Percentiles rank a stretch among this genome's conserved stretches.
Conservation (phyloP, 2,888 invertebrate species). For the Linnaemya tessellans region DNA sequence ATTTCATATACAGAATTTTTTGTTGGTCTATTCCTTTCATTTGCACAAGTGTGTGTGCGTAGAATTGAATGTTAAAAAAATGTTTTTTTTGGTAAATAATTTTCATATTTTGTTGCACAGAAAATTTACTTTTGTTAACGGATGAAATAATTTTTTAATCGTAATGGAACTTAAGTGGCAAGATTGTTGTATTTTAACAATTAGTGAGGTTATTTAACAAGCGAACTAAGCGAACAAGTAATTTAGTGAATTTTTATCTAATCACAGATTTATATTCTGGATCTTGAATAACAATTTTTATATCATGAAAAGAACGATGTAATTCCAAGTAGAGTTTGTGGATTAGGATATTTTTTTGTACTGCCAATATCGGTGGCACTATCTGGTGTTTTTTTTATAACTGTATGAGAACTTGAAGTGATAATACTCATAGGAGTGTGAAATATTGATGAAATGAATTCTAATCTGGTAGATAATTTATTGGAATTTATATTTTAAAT, state of each 20-base stretch:
- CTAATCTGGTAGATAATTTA: no score
- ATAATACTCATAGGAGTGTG: no score
- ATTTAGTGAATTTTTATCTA: neutral
- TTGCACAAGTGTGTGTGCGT: conserved; percentile 20
- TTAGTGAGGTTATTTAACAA: conserved; percentile 5
- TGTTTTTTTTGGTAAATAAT: conserved; percentile 47
- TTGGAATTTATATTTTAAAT: no score
- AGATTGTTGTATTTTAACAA: conserved; percentile 63
- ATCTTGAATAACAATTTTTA: neutral
- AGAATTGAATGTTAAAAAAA: conserved; percentile 1
- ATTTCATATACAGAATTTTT: conserved; percentile 22
- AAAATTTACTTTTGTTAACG: conserved; percentile 75
- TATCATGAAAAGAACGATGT: no score
- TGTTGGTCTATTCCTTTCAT: conserved; percentile 31
- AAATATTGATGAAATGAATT: no score
- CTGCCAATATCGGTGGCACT: no score
- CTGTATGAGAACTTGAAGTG: no score
- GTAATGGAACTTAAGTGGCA: conserved; percentile 66
- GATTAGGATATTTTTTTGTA: no score
- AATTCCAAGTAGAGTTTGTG: no score
- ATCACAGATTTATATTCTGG: neutral
- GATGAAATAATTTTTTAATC: conserved; percentile 78
- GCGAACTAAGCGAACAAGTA: neutral
- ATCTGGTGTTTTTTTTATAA: no score
- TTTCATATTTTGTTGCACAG: conserved; percentile 60